phyloP scores from a whole-genome alignment of 53 echinoderm and acorn worm species.

The Echinarachnius parma region DNA sequence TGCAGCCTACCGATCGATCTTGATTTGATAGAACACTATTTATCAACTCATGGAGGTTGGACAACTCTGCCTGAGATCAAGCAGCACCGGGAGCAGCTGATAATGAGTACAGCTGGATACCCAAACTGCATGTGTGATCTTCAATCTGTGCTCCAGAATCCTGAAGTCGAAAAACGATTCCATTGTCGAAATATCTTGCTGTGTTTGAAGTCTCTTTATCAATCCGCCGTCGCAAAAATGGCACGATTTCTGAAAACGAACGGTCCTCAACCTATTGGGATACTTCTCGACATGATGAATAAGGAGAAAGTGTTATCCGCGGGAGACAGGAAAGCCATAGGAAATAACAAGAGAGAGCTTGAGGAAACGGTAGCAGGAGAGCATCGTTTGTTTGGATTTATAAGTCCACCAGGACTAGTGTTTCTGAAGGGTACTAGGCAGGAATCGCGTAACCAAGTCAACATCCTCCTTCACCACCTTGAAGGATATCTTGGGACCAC shows the following conservation, averaged over 20 bases:
- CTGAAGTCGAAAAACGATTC: no score
- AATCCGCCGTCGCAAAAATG: neutral
- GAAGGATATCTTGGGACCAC: conserved; percentile 18
- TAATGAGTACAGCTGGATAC: no score
- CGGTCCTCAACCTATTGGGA: conserved; percentile 27
- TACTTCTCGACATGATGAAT: conserved; percentile 22
- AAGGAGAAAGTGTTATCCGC: neutral
- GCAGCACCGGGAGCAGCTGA: no score
- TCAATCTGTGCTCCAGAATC: no score
- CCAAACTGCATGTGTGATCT: no score
- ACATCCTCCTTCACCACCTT: neutral
- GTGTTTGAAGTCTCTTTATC: neutral
- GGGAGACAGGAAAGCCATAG: neutral
- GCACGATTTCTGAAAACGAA: neutral
- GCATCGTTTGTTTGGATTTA: conserved; percentile 1
- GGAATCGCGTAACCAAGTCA: conserved; percentile 21
- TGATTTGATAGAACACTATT: no score
- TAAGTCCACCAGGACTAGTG: conserved; percentile 15
- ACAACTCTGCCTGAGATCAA: no score
- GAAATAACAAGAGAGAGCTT: conserved; percentile 23
- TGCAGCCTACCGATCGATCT: no score
- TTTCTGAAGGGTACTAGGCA: conserved; percentile 3
- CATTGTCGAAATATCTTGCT: no score
- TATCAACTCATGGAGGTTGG: no score
- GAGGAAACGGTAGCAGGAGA: neutral